Base-by-base conservation (phyloP, 2,797 vertebrate species). In the Botia kubotai region DNA sequence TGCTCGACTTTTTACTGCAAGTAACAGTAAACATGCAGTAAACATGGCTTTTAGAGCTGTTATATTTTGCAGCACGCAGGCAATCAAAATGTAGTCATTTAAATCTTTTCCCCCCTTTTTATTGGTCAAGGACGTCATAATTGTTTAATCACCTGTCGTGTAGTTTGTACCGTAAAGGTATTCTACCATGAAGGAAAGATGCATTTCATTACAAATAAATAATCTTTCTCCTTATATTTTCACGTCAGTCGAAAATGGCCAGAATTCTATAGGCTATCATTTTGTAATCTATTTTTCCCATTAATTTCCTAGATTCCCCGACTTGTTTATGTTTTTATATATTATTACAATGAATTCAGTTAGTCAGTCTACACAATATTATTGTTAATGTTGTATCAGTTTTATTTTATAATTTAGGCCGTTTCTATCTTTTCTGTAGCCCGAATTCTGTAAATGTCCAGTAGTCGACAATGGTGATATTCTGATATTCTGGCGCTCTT, bases 81-180 rank as follows among this genome's bases (percentile, higher is more conserved):
- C 6, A 50, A 26, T 48, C 11, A 16, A 19, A 77, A 69, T 77
- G 3, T 6, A 21, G 21, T 53, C 6, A 77, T 55, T 16, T 23
- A 3, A 5, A 7, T 29, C n/a, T 23, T 79, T 53, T 75, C 1
- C 65, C 19, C 21, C 4, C 2, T 39, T 68, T 55, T 11, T 43
- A 67, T 53, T 5, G 17, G 4, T 26, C 58, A 52, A 60, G 7
- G 33, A 48, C 29, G 50, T 65, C 43, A 11, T 57, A 43, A 43
- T 67, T 74, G 71, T 84, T 84, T 84, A 72, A 69, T 74, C 69
- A 80, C 48, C 60, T 82, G 72, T 82, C 43, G 4, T 46, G 16
- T 58, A 17, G 8, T 26, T 1, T 67, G 23, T 33, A 52, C 55
- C 57, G 8, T 39, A 46, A n/a, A 39, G 12, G 5, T 17, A 50